These are phyloP conservation scores for Recurvirostra avosetta DNA, from an alignment of 2,113 vertebrate genomes.

Conservation along the genomic window DNA sequence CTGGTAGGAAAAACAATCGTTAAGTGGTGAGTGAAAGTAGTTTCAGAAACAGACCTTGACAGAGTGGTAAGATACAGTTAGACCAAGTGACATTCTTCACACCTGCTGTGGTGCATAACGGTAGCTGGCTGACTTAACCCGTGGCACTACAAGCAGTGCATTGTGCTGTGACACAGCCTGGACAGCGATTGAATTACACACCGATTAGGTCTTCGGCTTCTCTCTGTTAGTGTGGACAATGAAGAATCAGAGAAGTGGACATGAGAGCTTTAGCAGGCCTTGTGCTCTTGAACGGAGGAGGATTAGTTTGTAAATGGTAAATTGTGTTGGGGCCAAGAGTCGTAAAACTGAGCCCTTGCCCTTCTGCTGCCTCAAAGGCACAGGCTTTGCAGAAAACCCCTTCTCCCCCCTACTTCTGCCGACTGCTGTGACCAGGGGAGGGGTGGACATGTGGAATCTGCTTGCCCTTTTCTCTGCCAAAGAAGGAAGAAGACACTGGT, in stretches of 20 bases:
- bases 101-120: conserved; percentile 81
- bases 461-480: background rate
- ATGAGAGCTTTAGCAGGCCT: conserved; percentile 60
- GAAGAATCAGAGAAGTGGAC: conserved; percentile 68
- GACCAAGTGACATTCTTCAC: conserved; percentile 68
- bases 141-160: conserved; percentile 72
- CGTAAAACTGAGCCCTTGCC: conserved; percentile 59
- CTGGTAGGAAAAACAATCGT: conserved; percentile 14
- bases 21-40: conserved; percentile 49
- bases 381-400: background rate
- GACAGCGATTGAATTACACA: conserved; percentile 75
- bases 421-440: background rate
- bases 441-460: background rate
- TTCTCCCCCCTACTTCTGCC: background rate
- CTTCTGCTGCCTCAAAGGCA: conserved; percentile 61
- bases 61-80: conserved; percentile 60
- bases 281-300: conserved; percentile 54
- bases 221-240: conserved; percentile 63
- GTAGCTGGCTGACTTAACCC: conserved; percentile 70
- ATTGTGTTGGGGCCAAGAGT: conserved; percentile 64
- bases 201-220: conserved; percentile 66
- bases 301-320: conserved; percentile 69
- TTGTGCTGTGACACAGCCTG: conserved; percentile 71
- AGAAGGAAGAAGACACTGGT: background rate
- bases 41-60: conserved; percentile 33